These are phyloP conservation scores for Ia io DNA, from an alignment of 2,113 vertebrate species.

Conservation along the genomic window DNA sequence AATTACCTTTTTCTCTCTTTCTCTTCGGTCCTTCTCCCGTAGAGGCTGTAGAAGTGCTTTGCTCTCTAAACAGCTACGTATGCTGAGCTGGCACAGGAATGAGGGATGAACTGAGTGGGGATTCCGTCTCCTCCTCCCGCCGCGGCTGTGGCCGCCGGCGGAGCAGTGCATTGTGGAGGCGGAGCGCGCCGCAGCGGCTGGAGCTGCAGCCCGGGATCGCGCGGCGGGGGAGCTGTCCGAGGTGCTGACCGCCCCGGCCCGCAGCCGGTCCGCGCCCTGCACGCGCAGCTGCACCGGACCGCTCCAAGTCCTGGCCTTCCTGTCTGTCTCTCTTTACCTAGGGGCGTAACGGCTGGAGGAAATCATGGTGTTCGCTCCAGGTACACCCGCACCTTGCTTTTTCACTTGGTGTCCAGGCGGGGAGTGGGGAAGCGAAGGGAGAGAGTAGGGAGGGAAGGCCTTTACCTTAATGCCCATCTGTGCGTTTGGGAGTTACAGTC, in stretches of 20 bases:
- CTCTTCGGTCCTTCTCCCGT: slow-evolving; percentile 47
- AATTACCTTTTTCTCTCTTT: slow-evolving; percentile 51
- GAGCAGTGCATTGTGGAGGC: slow-evolving; percentile 78
- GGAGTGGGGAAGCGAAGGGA: background rate
- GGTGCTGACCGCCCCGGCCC: slow-evolving; percentile 62
- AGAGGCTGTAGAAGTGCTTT: background rate
- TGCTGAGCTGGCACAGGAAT: slow-evolving; percentile 46
- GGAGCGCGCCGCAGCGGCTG: slow-evolving; percentile 56
- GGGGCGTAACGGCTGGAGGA: slow-evolving; percentile 33
- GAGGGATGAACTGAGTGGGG: slow-evolving; percentile 50
- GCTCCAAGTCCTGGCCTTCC: background rate
- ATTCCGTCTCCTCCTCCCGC: slow-evolving; percentile 51
- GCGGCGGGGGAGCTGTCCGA: slow-evolving; percentile 68
- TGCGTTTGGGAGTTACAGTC: background rate
- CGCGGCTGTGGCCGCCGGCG: slow-evolving; percentile 45
- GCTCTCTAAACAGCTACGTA: slow-evolving; percentile 15
- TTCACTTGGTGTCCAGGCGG: background rate
- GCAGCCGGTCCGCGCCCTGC: background rate
- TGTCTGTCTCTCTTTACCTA: background rate
- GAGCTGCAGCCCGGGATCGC: slow-evolving; percentile 26
- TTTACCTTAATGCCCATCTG: background rate
- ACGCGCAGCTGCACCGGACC: background rate
- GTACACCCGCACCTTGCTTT: slow-evolving; percentile 69
- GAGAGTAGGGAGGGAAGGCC: background rate
- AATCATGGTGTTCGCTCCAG: slow-evolving; percentile 87